Conservation (phyloP, 2,113 vertebrate species). For the Xiphorhynchus elegans region DNA sequence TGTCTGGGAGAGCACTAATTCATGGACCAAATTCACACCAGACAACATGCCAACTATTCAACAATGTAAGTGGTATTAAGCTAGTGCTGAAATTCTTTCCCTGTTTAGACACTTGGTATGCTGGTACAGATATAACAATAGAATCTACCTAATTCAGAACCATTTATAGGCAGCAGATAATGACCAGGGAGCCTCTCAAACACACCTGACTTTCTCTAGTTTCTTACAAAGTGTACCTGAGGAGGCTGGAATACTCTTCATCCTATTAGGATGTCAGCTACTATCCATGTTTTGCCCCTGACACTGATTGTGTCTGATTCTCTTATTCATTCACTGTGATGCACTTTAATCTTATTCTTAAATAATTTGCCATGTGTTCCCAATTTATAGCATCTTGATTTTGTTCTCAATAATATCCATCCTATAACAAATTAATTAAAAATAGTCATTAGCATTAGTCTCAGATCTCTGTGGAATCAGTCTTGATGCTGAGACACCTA, state of each 20-base stretch:
- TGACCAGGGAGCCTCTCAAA: neutral
- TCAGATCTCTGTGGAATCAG: neutral
- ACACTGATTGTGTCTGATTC: neutral
- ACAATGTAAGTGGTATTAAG: neutral
- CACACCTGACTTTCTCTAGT: neutral
- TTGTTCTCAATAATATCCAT: neutral
- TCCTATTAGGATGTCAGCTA: neutral
- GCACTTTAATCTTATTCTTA: neutral
- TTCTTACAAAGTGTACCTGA: neutral
- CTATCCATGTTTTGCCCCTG: neutral
- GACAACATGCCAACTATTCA: neutral
- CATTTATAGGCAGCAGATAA: neutral
- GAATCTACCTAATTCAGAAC: neutral
- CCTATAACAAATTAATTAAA: constrained; percentile 21
- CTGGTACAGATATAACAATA: neutral
- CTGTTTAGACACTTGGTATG: neutral
- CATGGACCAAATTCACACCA: neutral
- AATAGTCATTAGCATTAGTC: constrained; percentile 12
- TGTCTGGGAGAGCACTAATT: neutral
- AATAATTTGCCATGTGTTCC: neutral
- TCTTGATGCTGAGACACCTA: neutral
- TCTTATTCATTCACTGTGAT: neutral
- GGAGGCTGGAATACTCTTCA: neutral
- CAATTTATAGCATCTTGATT: neutral
- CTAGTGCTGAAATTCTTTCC: neutral